Base-by-base conservation (phyloP, 1,140 invertebrate genomes). In the Heliconius himera region DNA sequence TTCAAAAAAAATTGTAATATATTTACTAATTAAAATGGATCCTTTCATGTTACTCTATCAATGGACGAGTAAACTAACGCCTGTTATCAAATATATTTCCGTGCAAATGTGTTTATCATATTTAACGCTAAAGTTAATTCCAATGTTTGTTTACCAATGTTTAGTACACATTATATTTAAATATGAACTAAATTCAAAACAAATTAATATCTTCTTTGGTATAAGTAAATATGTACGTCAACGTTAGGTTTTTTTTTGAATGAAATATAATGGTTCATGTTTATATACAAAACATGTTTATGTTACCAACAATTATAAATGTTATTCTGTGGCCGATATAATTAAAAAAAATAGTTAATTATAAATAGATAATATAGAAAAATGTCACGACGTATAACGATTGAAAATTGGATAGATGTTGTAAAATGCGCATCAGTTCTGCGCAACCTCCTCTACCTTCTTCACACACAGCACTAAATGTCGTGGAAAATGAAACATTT, bases 81-180 rank as follows among this genome's bases (percentile, higher is more conserved):
- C 8, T 51, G 18, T 51, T 74, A 74, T 74, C 73, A 74, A 73
- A 73, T 29, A 29, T 33, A 13, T 51, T 74, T 54, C 73, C 73
- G 73, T 74, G 26, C 1, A 54, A 74, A 33, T 18, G 16, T 73
- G 72, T 73, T 74, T 74, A 74, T 74, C 73, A 51, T 18, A 51
- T 29, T 29, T 51, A n/a, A 54, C 73, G 4, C 73, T 38, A 76
- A 70, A 70, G 33, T 36, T 36, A 36, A 36, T 36, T 36, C 33
- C 33, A 8, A 36, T 36, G 33, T 36, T 8, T 36, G 1, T 36
- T 36, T 36, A 6, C 33, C n/a, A 70, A 41, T 76, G 60, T 76
- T 76, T 75, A 3, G 26, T 66, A 66, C 13, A 29, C 16, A 29
- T 66, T 26, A 66, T 13, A 66, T 13, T 29, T 29, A 66, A 66